These are phyloP conservation scores for Azemiops feae DNA, from an alignment of 2,113 vertebrate species.

Conservation along the genomic window DNA sequence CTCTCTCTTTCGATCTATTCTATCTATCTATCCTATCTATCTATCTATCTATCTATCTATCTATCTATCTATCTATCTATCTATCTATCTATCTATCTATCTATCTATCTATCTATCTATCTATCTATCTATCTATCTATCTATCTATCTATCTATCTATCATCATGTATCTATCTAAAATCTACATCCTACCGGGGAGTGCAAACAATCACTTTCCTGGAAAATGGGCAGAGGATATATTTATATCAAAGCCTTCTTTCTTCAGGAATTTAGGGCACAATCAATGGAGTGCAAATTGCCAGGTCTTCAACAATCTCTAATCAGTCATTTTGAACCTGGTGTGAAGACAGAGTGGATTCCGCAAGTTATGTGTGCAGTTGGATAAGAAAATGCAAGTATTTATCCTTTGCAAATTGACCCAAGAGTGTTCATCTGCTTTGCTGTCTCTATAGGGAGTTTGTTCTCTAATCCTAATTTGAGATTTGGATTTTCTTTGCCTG, in stretches of 20 bases:
- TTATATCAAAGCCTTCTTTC: neutral
- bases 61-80: no score
- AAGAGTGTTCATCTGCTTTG: neutral
- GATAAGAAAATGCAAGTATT: neutral
- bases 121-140: neutral
- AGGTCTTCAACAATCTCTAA: neutral
- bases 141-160: neutral
- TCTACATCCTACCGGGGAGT: neutral
- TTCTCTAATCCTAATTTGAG: conserved; percentile 13
- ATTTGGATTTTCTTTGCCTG: conserved; percentile 10
- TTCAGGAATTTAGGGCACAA: neutral
- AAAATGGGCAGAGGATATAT: neutral
- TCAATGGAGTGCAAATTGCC: neutral
- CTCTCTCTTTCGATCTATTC: no score
- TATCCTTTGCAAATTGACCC: neutral
- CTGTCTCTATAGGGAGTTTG: neutral
- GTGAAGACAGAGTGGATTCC: neutral
- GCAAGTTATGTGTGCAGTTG: neutral
- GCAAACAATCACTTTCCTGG: neutral
- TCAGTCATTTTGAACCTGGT: neutral
- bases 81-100: no score
- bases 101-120: neutral
- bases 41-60: no score
- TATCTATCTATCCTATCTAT: no score
- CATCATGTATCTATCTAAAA: neutral